Base-by-base conservation (phyloP, 2,797 vertebrate species). In the Oryzias dopingdopingensis region DNA sequence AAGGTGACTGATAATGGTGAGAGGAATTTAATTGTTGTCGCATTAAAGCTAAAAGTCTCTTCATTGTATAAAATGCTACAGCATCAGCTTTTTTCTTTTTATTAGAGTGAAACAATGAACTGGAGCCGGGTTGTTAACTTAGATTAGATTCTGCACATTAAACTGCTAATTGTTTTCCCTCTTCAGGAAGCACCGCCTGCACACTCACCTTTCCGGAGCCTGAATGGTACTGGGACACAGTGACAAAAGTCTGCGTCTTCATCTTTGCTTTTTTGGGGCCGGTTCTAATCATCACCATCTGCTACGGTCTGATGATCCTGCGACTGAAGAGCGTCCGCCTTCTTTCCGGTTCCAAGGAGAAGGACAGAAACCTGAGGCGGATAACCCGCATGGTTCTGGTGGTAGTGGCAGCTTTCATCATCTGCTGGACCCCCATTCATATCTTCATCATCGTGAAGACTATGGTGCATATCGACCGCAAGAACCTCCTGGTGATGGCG, bases 371-470 rank as follows among this genome's bases (percentile, higher is more conserved):
- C 77, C 57, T 98, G 74, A 92, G 95, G 6, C 92, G 96, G 62
- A 99, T 99, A 90, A 98, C 97, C 0, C 94, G 95, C 76, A 98
- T 99, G 97, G 97, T 99, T 57, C 92, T 98, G 75, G 95, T 99
- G 81, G 92, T 99, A 12, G 97, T 98, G 70, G 95, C 96, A 0
- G 96, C 93, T 77, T 99, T 99, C 86, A 95, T 99, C 76, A 74
- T 98, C 88, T 98, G 96, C 86, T 98, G 96, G 96, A 96, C 96
- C 0, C 96, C 96, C 74, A 98, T 98, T 85, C 97, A 99, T 85
- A 92, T 99, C 88, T 99, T 97, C 40, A 96, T 98, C 87, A 99
- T 98, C 0, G 68, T 98, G 79, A 96, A 89, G 89, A 96, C 93
- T 0, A 85, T 96, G 84, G 94, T 96, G 82, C 84, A 92, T 61